A percentile compares a stretch with the other conserved stretches of the same genome.
These are phyloP conservation scores for Spicauda simplicius DNA, from an alignment of 2,888 invertebrate genomes.

Conservation along the genomic window DNA sequence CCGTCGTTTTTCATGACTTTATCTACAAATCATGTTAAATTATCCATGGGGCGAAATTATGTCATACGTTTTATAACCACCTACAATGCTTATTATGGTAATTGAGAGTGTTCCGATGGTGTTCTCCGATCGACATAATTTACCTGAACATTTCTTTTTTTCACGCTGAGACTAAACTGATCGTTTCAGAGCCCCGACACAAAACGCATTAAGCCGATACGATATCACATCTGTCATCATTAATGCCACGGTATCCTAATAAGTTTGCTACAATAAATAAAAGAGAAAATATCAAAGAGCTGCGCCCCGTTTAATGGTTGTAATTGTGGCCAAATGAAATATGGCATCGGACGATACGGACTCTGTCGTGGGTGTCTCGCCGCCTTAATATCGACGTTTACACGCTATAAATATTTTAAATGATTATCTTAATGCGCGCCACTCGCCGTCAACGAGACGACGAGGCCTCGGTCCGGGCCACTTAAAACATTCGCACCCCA, in stretches of 20 bases:
- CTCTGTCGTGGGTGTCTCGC: slow-evolving; percentile 74
- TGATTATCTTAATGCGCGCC: slow-evolving; percentile 69
- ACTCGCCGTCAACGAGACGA: slow-evolving; percentile 59
- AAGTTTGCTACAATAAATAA: slow-evolving; percentile 81
- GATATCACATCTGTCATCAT: slow-evolving; percentile 82
- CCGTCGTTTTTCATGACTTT: slow-evolving; percentile 9
- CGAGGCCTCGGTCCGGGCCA: slow-evolving; percentile 47
- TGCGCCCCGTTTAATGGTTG: slow-evolving; percentile 81
- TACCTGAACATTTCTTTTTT: slow-evolving; percentile 57
- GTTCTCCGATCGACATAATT: slow-evolving; percentile 56
- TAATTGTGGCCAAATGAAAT: slow-evolving; percentile 82
- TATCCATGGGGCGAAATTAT: slow-evolving; percentile 27
- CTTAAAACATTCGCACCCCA: slow-evolving; percentile 63
- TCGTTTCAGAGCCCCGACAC: slow-evolving; percentile 60
- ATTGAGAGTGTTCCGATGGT: slow-evolving; percentile 28
- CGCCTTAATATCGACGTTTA: slow-evolving; percentile 76
- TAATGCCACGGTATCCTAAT: slow-evolving; percentile 82
- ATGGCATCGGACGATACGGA: slow-evolving; percentile 66
- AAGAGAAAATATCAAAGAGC: slow-evolving; percentile 77
- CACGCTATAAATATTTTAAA: slow-evolving; percentile 79
- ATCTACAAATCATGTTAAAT: slow-evolving; percentile 23
- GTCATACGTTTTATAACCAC: slow-evolving; percentile 33
- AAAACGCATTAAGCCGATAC: slow-evolving; percentile 71
- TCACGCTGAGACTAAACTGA: slow-evolving; percentile 54
- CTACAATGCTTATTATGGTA: slow-evolving; percentile 32